A percentile compares a stretch with the other conserved stretches of the same genome.
phyloP scores from a whole-genome alignment of 2,797 vertebrate genomes.

The Crax fasciolata region DNA sequence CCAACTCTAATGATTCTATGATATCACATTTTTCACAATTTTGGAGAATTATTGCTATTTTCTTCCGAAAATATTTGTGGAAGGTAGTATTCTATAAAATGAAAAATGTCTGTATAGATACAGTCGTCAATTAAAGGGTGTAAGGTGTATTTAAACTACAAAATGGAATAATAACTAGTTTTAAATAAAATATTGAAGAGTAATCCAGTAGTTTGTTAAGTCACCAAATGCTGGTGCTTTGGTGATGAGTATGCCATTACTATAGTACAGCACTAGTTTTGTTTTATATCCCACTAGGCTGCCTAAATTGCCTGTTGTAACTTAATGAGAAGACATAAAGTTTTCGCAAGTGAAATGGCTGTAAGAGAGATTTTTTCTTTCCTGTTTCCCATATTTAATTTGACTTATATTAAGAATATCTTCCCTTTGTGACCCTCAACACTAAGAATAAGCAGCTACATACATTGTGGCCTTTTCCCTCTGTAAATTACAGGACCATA shows the following conservation, averaged over 20 bases:
- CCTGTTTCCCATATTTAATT: neutral
- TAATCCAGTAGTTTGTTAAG: constrained; percentile 16
- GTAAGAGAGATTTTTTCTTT: neutral
- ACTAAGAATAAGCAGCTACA: neutral
- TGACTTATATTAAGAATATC: neutral
- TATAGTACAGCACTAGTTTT: neutral
- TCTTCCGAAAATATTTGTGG: neutral
- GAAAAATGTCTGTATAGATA: neutral
- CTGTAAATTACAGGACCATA: neutral
- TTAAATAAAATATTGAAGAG: constrained; percentile 35
- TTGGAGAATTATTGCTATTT: neutral
- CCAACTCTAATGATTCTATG: too few species aligned
- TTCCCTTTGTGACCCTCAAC: neutral
- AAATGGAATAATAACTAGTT: constrained; percentile 29
- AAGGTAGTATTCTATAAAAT: neutral
- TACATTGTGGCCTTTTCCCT: neutral
- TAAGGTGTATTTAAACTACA: constrained; percentile 26
- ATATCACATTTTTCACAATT: neutral
- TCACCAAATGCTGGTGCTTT: constrained; percentile 14
- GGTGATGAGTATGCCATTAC: neutral
- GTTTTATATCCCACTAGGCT: neutral
- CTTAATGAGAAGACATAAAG: neutral
- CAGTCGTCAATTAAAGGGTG: neutral
- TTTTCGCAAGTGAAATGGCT: neutral
- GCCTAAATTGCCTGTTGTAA: neutral